Base-by-base conservation (phyloP, 2,888 invertebrate species). In the Ochlodes sylvanus region DNA sequence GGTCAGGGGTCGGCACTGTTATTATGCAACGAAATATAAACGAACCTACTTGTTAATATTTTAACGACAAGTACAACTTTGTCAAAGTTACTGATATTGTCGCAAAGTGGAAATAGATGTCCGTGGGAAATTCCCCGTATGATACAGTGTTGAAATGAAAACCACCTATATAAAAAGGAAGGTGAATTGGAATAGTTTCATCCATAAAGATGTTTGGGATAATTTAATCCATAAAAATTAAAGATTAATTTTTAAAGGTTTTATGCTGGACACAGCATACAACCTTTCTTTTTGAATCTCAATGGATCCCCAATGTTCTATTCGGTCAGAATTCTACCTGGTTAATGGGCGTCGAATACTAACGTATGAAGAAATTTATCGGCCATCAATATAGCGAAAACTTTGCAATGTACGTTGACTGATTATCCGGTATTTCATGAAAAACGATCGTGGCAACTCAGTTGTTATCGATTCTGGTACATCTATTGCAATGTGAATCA, bases 21-120 rank as follows among this genome's bases (percentile, higher is more conserved):
- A 89, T 89, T 89, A 88, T 68, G 67, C 72, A 71, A 77, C 71
- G 75, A 80, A 80, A 81, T 44, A 34, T 34, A 82, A 80, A 77
- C 72, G 64, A 61, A 72, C 14, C 52, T 52, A 42, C 12, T 68
- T 71, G 76, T 78, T 77, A 65, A 15, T 57, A 82, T 83, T 80
- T 79, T 79, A 79, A 77, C 77, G 7, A 32, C 32, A 32, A 27
- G 27, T 32, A 32, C 6, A 54, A 27, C n/a, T 54, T 38, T 54
- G n/a, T 32, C 54, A 54, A n/a, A n/a, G 27, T 34, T 56, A 56
- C 56, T 44, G 44, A 55, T 56, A 7, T 55, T 63, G 6, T 63
- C 12, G 19, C 15, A 63, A 34, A 10, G 60, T 14, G 34, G 50
- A 47, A 38, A 19, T 27, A 17, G 32, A 41, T 10, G 15, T 62